phyloP scores from a whole-genome alignment of 2,797 vertebrate species.

The Fratercula arctica region DNA sequence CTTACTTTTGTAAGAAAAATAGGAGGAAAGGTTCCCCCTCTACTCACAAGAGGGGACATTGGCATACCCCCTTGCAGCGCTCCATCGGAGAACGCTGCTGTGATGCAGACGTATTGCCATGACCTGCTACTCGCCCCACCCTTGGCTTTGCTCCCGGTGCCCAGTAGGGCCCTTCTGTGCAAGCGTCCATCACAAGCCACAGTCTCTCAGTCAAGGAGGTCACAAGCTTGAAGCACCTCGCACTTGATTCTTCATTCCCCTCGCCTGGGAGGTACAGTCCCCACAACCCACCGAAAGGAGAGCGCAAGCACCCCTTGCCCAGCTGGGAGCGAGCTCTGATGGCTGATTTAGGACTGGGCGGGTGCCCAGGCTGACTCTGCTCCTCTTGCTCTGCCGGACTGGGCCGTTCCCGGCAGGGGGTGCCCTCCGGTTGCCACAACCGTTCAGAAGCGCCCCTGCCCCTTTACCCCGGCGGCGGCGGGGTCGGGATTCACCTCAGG shows the following conservation, averaged over 20 bases:
- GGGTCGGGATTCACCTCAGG: rapidly evolving
- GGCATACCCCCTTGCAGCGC: rapidly evolving
- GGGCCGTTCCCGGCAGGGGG: background rate
- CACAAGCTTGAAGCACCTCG: rapidly evolving
- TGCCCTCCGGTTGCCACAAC: background rate
- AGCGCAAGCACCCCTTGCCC: too few species aligned
- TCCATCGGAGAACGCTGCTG: rapidly evolving
- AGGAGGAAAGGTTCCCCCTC: background rate
- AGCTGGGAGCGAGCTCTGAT: too few species aligned
- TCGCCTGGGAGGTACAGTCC: background rate
- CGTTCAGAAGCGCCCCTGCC: rapidly evolving
- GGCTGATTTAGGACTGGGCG: too few species aligned
- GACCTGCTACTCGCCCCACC: background rate
- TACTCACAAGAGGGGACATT: rapidly evolving
- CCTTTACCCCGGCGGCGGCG: background rate
- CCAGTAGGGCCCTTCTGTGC: rapidly evolving
- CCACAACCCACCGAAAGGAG: rapidly evolving
- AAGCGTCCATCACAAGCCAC: rapidly evolving
- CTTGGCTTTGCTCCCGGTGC: rapidly evolving
- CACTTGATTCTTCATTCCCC: rapidly evolving
- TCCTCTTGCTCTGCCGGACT: background rate
- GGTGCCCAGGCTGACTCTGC: too few species aligned
- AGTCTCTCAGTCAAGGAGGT: rapidly evolving
- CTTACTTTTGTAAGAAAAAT: background rate
- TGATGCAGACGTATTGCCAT: rapidly evolving